Evolutionary conservation across 2,888 invertebrate genomes (phyloP), one percentile per base, ranked within the genome.

Genomic region (Chrysolina haemoptera): DNA sequence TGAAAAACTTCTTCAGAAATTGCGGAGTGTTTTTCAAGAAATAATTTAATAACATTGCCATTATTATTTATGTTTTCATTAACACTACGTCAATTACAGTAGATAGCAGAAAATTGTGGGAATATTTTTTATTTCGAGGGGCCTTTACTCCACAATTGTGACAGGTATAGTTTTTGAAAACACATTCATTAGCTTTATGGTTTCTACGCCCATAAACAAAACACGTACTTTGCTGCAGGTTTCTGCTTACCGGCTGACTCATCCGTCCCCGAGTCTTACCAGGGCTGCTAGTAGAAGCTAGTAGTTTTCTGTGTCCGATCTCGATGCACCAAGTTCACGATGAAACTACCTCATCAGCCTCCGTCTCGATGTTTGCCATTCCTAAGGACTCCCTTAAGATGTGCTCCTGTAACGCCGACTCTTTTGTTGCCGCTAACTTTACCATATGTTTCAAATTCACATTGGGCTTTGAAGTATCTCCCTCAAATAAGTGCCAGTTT

Each of bases 401-500:
- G 12, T 76, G 67, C 18, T 73, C 73, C 11, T 62, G 59, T 6
- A 76, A 46, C 6, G 73, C 55, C 9, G 76, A 62, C 62, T 76
- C 76, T 43, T 73, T 73, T 14, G 70, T 43, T 16, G 71, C 14
- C 16, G 68, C 55, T 22, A 66, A 16, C 62, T 70, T 76, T 14
- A 76, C 62, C 40, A 73, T 55, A 16, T 62, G 8, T 50, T 35
- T 40, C 5, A 69, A 48, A n/a, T 41, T 70, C 18, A 55, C 46
- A 9, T 8, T 20, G 0, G n/a, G 35, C 50, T 27, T 68, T n/a
- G 64, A 53, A 14, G 74, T 68, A 68, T 76, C 74, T 64, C 71
- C 71, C 48, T 76, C 76, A 66, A 76, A 74, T 16, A 74, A 48
- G 1, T 71, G 62, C 40, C 74, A 18, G 74, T 50, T 62, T 68